phyloP scores from a whole-genome alignment of 2,113 vertebrate species.

The Myrmophylax atrothorax region DNA sequence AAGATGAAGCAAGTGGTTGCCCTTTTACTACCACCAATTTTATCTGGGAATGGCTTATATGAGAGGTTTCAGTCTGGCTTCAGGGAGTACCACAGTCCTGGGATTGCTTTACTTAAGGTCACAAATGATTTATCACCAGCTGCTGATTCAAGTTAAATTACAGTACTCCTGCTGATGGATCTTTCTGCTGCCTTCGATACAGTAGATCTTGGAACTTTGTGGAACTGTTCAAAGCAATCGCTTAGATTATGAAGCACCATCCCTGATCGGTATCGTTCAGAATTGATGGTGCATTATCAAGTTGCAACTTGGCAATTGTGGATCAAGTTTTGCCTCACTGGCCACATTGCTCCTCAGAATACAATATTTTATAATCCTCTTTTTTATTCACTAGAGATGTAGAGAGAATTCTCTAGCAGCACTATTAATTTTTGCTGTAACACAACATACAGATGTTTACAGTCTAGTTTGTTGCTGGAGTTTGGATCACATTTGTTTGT shows the following conservation, averaged over 20 bases:
- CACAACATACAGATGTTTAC: background rate
- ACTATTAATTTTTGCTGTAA: constrained; percentile 1
- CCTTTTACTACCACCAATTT: constrained; percentile 20
- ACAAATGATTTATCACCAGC: constrained; percentile 32
- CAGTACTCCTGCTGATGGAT: constrained; percentile 13
- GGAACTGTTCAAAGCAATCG: background rate
- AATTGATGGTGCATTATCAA: constrained; percentile 6
- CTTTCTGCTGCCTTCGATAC: constrained; percentile 19
- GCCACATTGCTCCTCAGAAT: constrained; percentile 1
- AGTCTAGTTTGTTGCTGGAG: background rate
- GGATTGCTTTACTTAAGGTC: constrained; percentile 41
- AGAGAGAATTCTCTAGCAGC: constrained; percentile 4
- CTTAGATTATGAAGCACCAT: background rate
- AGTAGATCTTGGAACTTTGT: constrained; percentile 26
- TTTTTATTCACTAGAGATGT: constrained; percentile 22
- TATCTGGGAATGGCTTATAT: constrained; percentile 21
- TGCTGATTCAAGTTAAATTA: constrained; percentile 59
- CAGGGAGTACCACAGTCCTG: background rate
- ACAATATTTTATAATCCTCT: background rate
- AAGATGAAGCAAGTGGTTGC: background rate
- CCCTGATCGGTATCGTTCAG: background rate
- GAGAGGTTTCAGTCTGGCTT: constrained; percentile 28
- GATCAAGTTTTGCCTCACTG: constrained; percentile 24
- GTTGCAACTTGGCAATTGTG: background rate
- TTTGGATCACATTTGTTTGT: constrained; percentile 6